Evolutionary conservation across 2,888 invertebrate species (phyloP).

Genomic region (Lasioglossum malachurum): DNA sequence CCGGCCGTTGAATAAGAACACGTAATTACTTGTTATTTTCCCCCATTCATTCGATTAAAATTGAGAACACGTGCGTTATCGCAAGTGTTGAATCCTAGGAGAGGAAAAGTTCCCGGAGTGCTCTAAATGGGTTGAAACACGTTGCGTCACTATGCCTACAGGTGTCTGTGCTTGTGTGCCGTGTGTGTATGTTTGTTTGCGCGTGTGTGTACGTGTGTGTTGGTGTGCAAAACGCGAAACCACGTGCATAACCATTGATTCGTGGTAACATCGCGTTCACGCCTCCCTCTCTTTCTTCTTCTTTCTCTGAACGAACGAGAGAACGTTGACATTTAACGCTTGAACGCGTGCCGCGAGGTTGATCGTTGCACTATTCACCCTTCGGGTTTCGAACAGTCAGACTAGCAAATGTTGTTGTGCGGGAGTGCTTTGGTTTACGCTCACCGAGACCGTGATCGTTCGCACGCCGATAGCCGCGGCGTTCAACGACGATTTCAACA

Average conservation of each 20-base stretch:
- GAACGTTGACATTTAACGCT: conserved; percentile 21
- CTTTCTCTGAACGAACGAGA: conserved; percentile 3
- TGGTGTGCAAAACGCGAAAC: background rate
- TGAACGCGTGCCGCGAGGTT: conserved; percentile 15
- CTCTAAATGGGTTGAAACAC: conserved; percentile 3
- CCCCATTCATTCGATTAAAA: background rate
- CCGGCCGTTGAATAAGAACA: background rate
- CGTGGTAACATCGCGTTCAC: conserved; percentile 5
- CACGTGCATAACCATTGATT: conserved; percentile 5
- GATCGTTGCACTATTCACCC: conserved; percentile 9
- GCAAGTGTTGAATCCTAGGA: conserved; percentile 1
- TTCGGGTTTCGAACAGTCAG: conserved; percentile 1
- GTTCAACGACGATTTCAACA: background rate
- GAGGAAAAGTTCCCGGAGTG: background rate
- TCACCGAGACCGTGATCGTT: conserved; percentile 1
- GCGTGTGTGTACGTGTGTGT: background rate
- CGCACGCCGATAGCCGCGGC: background rate
- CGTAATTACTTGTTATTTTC: background rate
- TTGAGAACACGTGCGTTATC: background rate
- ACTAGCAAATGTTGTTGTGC: conserved; percentile 10
- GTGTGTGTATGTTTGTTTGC: background rate
- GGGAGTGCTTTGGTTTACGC: conserved; percentile 2
- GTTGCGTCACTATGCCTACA: conserved; percentile 5
- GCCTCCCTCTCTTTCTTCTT: background rate
- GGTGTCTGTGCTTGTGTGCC: background rate